Evolutionary conservation across 2,888 invertebrate species (phyloP).

Genomic region (Boloria euphrosyne): DNA sequence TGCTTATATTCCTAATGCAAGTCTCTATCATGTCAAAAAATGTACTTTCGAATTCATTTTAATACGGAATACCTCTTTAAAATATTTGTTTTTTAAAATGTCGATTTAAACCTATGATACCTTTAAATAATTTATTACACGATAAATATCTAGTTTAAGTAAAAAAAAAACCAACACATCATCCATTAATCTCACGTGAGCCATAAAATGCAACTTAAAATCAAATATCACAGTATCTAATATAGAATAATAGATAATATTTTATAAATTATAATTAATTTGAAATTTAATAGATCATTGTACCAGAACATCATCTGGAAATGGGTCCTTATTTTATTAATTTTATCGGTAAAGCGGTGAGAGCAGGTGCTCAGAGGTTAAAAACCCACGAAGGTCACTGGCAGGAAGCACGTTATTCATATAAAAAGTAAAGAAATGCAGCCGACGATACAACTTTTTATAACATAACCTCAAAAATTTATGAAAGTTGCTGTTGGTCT

Average conservation of each 20-base stretch:
- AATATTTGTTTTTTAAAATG: no score
- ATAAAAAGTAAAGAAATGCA: constrained; percentile 29
- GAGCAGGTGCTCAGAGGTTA: constrained; percentile 36
- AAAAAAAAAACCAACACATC: no score
- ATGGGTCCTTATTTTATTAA: constrained; percentile 11
- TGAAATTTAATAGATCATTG: constrained; percentile 3
- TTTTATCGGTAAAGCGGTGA: constrained; percentile 11
- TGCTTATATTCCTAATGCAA: no score
- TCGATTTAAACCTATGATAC: no score
- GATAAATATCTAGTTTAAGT: no score
- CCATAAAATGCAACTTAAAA: not conserved
- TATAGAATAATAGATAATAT: not conserved
- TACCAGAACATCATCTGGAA: not conserved
- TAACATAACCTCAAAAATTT: not conserved
- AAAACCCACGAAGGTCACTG: constrained; percentile 33
- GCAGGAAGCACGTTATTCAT: constrained; percentile 32
- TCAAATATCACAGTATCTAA: not conserved
- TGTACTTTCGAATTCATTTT: no score
- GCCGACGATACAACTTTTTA: constrained; percentile 15
- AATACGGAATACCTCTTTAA: no score
- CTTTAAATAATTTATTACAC: no score
- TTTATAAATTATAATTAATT: constrained; percentile 2
- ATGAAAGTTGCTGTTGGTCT: no score
- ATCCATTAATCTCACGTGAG: no score
- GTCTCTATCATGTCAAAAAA: no score